Evolutionary conservation across 2,888 invertebrate genomes (phyloP).

Genomic region (Trichopria drosophilae): DNA sequence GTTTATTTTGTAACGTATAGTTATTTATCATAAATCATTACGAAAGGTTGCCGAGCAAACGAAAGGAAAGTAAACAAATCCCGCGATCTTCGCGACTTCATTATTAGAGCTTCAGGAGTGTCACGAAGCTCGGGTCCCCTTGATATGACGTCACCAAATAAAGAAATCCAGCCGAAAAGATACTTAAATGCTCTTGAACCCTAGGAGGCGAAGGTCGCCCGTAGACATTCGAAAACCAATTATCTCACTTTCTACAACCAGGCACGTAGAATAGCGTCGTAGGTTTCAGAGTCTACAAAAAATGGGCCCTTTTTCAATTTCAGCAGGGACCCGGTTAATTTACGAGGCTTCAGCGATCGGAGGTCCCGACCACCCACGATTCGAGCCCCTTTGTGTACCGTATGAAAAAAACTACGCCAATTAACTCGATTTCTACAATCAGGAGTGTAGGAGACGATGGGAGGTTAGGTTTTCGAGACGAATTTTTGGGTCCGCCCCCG

Average conservation of each 20-base stretch:
- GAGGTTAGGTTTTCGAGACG: constrained; percentile 34
- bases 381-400: constrained; percentile 12
- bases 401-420: constrained; percentile 32
- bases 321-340: constrained; percentile 9
- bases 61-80: no score
- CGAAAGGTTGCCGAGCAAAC: no score
- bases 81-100: no score
- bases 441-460: constrained; percentile 33
- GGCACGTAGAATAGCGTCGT: constrained; percentile 25
- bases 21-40: no score
- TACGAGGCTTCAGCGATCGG: neutral
- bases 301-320: constrained; percentile 14
- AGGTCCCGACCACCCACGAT: constrained; percentile 19
- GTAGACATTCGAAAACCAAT: no score
- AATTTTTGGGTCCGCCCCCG: constrained; percentile 33
- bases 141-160: no score
- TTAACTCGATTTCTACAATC: constrained; percentile 38
- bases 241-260: constrained; percentile 20
- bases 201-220: no score
- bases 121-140: no score
- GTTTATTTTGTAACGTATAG: no score
- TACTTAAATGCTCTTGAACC: no score
- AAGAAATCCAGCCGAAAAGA: no score
- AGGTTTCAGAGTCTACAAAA: constrained; percentile 8
- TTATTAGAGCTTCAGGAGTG: no score